These are phyloP conservation scores for Aphodius sticticus DNA, from an alignment of 2,888 invertebrate species.

Conservation along the genomic window DNA sequence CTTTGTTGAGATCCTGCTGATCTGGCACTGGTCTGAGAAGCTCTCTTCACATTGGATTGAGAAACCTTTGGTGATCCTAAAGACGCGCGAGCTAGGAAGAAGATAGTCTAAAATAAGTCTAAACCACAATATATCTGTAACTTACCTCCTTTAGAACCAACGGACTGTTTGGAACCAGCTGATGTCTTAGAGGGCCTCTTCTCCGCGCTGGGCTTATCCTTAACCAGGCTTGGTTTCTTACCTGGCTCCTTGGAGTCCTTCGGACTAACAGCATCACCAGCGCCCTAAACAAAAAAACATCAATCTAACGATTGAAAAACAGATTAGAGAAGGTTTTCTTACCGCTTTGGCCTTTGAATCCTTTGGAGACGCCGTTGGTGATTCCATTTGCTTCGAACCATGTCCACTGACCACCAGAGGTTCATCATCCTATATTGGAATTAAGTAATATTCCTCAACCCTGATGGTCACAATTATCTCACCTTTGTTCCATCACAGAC, in stretches of 20 bases:
- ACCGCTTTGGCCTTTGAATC: background rate
- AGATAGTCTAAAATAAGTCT: background rate
- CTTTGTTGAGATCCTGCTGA: constrained; percentile 1
- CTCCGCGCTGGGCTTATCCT: background rate
- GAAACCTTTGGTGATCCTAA: background rate
- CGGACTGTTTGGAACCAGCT: background rate
- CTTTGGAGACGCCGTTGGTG: background rate
- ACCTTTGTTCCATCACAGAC: constrained; percentile 23
- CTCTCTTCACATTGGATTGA: background rate
- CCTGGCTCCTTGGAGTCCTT: background rate
- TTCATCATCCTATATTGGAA: background rate
- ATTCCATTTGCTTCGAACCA: background rate
- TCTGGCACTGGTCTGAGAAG: constrained; percentile 24
- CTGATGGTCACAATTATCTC: no score
- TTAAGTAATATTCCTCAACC: no score
- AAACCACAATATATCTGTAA: background rate
- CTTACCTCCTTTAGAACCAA: background rate
- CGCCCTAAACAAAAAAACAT: background rate
- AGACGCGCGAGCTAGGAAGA: background rate
- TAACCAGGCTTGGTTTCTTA: background rate
- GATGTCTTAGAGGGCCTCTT: constrained; percentile 7
- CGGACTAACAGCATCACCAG: background rate
- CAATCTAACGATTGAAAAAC: background rate
- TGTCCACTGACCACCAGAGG: constrained; percentile 1
- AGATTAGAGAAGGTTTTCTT: background rate